phyloP scores from a whole-genome alignment of 2,888 invertebrate genomes.

The Pelosia muscerda region DNA sequence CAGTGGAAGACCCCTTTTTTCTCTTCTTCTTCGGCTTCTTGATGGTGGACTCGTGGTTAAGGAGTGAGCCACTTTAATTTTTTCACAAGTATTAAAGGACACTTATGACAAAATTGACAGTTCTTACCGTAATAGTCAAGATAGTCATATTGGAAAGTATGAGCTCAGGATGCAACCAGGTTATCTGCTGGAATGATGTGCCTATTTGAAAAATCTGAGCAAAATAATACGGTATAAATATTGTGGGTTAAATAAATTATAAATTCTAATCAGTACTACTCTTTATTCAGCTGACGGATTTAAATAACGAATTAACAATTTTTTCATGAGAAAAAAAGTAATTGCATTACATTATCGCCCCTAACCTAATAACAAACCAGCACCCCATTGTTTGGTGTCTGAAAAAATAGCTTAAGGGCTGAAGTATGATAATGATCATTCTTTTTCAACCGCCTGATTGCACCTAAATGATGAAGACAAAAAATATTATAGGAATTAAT shows the following conservation, averaged over 20 bases:
- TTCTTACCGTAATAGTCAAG: too few relatives aligned
- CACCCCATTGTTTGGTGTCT: conserved; percentile 84
- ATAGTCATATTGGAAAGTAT: too few relatives aligned
- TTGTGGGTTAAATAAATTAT: conserved; percentile 45
- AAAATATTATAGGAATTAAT: conserved; percentile 85
- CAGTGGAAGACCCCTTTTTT: too few relatives aligned
- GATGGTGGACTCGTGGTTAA: too few relatives aligned
- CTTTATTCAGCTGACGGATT: conserved; percentile 84
- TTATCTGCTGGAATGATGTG: too few relatives aligned
- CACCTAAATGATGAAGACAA: conserved; percentile 85
- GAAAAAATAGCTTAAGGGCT: conserved; percentile 86
- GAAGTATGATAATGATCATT: conserved; percentile 84
- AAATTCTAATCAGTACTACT: conserved; percentile 71
- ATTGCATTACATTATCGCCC: conserved; percentile 87
- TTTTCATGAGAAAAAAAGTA: conserved; percentile 76
- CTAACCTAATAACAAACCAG: conserved; percentile 85
- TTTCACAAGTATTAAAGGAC: too few relatives aligned
- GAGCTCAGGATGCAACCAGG: too few relatives aligned
- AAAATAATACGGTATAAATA: conserved; percentile 12
- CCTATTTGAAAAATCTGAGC: too few relatives aligned
- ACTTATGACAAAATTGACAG: too few relatives aligned
- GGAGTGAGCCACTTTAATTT: too few relatives aligned
- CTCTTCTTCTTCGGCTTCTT: too few relatives aligned
- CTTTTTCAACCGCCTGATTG: conserved; percentile 82
- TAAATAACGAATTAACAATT: conserved; percentile 80